Conservation (phyloP, 2,797 vertebrate genomes). For the Philypnodon macrostomus region DNA sequence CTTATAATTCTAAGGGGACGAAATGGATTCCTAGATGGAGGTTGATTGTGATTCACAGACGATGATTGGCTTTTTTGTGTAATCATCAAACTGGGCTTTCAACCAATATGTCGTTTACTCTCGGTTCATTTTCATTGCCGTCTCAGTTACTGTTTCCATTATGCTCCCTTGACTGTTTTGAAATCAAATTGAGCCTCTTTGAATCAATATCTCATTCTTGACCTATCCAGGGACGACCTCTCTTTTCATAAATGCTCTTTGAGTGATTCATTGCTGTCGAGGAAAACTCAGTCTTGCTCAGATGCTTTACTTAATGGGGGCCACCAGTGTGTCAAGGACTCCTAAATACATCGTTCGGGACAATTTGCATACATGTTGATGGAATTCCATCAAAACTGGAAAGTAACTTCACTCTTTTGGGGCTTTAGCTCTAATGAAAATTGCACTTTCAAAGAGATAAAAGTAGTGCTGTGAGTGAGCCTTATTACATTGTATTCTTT, state of each 20-base stretch:
- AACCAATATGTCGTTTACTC: background rate
- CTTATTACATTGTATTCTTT: background rate
- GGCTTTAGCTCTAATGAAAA: too few species aligned
- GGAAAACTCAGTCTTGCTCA: conserved; percentile 12
- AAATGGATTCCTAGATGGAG: too few species aligned
- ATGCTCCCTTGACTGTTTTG: conserved; percentile 37
- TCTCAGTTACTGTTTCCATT: conserved; percentile 38
- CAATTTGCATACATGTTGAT: background rate
- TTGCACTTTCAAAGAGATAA: background rate
- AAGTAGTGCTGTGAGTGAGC: too few species aligned
- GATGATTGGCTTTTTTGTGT: background rate
- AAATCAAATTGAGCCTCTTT: conserved; percentile 48
- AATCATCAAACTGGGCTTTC: background rate
- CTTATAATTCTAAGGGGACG: too few species aligned
- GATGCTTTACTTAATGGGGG: conserved; percentile 29
- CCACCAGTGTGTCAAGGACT: background rate
- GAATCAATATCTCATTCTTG: conserved; percentile 55
- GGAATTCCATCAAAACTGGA: conserved; percentile 23
- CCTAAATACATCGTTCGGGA: conserved; percentile 1
- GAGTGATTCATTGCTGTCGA: conserved; percentile 42
- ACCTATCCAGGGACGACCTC: conserved; percentile 30
- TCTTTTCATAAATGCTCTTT: conserved; percentile 37
- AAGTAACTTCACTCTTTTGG: conserved; percentile 20
- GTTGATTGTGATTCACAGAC: background rate
- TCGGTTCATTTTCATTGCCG: conserved; percentile 28